Evolutionary conservation across 2,888 invertebrate genomes (phyloP).

Genomic region (Diploptera punctata): DNA sequence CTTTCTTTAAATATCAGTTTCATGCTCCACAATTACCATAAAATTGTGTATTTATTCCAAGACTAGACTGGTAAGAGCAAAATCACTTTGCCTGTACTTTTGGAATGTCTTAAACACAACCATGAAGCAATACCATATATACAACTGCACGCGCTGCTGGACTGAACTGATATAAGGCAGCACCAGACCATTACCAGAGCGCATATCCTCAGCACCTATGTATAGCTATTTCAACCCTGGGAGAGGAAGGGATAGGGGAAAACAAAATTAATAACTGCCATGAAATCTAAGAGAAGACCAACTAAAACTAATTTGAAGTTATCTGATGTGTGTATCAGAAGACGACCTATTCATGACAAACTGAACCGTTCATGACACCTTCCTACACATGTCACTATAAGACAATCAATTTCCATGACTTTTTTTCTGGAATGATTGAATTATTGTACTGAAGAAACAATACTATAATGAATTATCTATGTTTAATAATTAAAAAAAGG

Average conservation of each 20-base stretch:
- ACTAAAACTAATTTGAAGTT: too few relatives aligned
- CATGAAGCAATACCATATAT: slow-evolving; percentile 38
- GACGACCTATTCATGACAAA: too few relatives aligned
- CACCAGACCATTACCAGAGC: slow-evolving; percentile 44
- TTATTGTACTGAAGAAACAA: too few relatives aligned
- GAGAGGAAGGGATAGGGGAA: slow-evolving; percentile 31
- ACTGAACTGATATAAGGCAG: slow-evolving; percentile 22
- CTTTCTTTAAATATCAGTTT: not conserved
- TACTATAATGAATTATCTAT: too few relatives aligned
- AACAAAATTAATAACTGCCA: slow-evolving; percentile 21
- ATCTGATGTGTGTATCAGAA: too few relatives aligned
- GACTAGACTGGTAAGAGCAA: slow-evolving; percentile 24
- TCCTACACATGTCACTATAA: too few relatives aligned
- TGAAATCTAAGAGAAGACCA: not conserved
- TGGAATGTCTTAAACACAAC: slow-evolving; percentile 30
- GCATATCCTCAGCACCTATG: slow-evolving; percentile 44
- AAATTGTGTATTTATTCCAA: slow-evolving; percentile 27
- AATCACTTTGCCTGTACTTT: slow-evolving; percentile 17
- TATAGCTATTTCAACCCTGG: slow-evolving; percentile 44
- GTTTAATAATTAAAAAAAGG: too few relatives aligned
- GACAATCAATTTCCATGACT: too few relatives aligned
- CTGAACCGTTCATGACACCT: too few relatives aligned
- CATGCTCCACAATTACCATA: slow-evolving; percentile 25
- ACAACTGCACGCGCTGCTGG: slow-evolving; percentile 37
- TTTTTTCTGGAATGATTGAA: too few relatives aligned